Evolutionary conservation across 2,888 invertebrate species (phyloP).

Genomic region (Parnassius smintheus): DNA sequence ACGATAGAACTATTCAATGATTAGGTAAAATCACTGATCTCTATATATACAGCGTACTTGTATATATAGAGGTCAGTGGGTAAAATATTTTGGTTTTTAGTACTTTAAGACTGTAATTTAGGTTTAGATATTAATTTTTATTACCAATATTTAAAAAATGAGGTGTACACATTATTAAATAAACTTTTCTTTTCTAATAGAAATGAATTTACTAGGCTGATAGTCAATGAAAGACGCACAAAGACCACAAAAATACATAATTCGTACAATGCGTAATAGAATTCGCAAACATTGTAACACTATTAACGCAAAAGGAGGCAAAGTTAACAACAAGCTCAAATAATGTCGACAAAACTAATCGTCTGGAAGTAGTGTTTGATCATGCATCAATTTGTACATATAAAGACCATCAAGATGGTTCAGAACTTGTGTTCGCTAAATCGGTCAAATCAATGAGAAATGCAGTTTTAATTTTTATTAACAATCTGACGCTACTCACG

Average conservation of each 20-base stretch:
- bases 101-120: too few species aligned
- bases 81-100: too few species aligned
- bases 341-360: slow-evolving; percentile 71
- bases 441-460: slow-evolving; percentile 31
- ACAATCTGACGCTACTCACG: slow-evolving; percentile 57
- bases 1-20: too few species aligned
- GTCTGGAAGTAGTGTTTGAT: slow-evolving; percentile 70
- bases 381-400: slow-evolving; percentile 67
- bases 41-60: too few species aligned
- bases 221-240: slow-evolving; percentile 62
- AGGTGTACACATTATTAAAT: not conserved
- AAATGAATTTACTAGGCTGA: slow-evolving; percentile 61
- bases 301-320: slow-evolving; percentile 78
- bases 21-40: too few species aligned
- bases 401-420: slow-evolving; percentile 66
- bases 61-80: too few species aligned
- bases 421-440: slow-evolving; percentile 34
- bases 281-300: slow-evolving; percentile 78
- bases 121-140: too few species aligned
- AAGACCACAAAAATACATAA: slow-evolving; percentile 54
- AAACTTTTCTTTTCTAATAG: slow-evolving; percentile 12
- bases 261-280: slow-evolving; percentile 77
- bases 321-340: slow-evolving; percentile 79
- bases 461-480: slow-evolving; percentile 26
- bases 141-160: too few species aligned